Conservation (phyloP, 2,113 vertebrate genomes). For the Tringa solitaria region DNA sequence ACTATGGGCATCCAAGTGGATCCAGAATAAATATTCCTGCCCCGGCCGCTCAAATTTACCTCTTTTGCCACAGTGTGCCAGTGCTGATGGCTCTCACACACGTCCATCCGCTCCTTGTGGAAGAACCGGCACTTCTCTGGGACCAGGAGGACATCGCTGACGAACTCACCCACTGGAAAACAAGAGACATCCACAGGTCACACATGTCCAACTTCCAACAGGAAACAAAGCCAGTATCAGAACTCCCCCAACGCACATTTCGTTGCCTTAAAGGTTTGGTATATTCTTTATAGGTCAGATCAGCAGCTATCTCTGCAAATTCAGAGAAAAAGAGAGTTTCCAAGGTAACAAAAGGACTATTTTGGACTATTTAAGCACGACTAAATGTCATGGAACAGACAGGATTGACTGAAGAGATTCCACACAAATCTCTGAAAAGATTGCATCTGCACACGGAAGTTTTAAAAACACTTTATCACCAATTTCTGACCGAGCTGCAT, state of each 20-base stretch:
- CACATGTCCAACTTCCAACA: rapidly evolving
- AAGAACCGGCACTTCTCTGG: slow-evolving; percentile 96
- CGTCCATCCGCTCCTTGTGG: slow-evolving; percentile 91
- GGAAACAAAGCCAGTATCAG: not conserved
- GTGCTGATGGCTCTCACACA: slow-evolving; percentile 92
- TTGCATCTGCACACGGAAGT: not conserved
- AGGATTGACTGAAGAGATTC: not conserved
- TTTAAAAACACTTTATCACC: not conserved
- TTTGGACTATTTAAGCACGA: no score
- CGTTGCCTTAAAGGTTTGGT: not conserved
- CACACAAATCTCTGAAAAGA: not conserved
- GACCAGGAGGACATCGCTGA: slow-evolving; percentile 94
- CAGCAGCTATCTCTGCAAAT: not conserved
- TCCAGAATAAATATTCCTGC: not conserved
- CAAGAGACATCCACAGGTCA: not conserved
- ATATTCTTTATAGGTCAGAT: not conserved
- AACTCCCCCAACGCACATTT: no score
- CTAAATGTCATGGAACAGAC: not conserved
- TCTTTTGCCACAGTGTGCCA: slow-evolving; percentile 92
- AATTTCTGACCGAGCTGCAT: not conserved
- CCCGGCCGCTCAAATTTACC: slow-evolving; percentile 71
- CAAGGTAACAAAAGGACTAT: not conserved
- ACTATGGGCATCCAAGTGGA: not conserved
- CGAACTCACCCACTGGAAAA: slow-evolving; percentile 90
- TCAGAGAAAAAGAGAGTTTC: not conserved